These are phyloP conservation scores for Nomada goodeniana DNA, from an alignment of 2,888 invertebrate genomes.

Conservation along the genomic window DNA sequence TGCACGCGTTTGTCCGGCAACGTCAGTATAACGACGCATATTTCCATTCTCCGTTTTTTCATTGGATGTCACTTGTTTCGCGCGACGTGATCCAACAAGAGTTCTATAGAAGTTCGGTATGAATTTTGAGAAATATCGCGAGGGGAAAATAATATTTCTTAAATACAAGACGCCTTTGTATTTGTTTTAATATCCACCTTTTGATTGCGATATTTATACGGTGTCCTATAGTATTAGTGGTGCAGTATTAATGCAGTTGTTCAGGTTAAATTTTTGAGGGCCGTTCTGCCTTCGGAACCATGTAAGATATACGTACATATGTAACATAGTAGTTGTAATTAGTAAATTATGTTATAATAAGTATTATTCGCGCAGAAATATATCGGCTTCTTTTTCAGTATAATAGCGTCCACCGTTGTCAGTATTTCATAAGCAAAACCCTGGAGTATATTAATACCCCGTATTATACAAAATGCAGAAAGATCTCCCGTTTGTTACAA, in stretches of 20 bases:
- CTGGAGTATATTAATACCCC: background rate
- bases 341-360: background rate
- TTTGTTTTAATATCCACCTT: no score
- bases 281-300: no score
- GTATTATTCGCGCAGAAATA: no score
- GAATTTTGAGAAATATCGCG: no score
- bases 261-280: no score
- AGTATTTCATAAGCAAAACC: background rate
- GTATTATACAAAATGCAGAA: no score
- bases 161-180: no score
- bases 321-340: background rate
- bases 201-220: background rate
- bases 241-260: background rate
- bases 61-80: background rate
- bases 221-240: background rate
- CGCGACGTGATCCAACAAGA: background rate
- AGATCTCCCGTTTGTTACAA: no score
- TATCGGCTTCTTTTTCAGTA: background rate
- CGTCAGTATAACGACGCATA: background rate
- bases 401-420: background rate
- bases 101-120: no score
- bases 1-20: background rate
- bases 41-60: background rate
- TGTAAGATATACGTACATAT: background rate
- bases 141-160: no score